A percentile compares a stretch with the other conserved stretches of the same genome.
Conservation (phyloP, 2,888 invertebrate species). For the Meghimatium bilineatum region DNA sequence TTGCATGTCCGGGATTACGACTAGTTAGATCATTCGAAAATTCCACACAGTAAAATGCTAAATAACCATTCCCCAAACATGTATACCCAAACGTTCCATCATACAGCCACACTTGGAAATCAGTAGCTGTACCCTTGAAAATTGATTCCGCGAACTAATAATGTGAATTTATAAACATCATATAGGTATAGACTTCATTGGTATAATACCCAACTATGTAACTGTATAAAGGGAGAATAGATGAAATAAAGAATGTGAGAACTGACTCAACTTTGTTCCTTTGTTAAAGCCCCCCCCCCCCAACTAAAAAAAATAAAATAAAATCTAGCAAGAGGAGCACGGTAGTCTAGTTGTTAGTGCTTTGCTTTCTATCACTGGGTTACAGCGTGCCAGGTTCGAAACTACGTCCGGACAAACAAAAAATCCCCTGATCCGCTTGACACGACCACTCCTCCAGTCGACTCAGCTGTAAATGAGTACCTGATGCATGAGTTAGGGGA, state of each 20-base stretch:
- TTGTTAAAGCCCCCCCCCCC: no score
- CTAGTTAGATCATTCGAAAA: not conserved
- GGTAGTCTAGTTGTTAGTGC: no score
- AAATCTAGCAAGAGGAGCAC: no score
- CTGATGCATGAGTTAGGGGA: no score
- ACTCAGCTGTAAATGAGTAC: no score
- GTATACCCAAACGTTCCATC: not conserved
- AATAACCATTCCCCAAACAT: not conserved
- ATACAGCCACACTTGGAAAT: not conserved
- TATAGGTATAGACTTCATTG: not conserved
- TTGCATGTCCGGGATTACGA: constrained; percentile 46
- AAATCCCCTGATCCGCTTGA: no score
- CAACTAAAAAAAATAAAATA: no score
- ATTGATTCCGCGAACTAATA: not conserved
- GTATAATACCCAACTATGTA: not conserved
- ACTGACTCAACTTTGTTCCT: not conserved
- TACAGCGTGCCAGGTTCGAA: no score
- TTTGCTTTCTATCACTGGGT: no score
- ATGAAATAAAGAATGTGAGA: not conserved
- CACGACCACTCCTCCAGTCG: no score
- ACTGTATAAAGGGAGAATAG: not conserved
- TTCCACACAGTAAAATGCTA: not conserved
- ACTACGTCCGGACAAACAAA: no score
- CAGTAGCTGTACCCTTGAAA: not conserved
- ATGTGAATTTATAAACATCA: not conserved